Evolutionary conservation across 2,797 vertebrate genomes (phyloP).

Genomic region (Microhierax caerulescens): DNA sequence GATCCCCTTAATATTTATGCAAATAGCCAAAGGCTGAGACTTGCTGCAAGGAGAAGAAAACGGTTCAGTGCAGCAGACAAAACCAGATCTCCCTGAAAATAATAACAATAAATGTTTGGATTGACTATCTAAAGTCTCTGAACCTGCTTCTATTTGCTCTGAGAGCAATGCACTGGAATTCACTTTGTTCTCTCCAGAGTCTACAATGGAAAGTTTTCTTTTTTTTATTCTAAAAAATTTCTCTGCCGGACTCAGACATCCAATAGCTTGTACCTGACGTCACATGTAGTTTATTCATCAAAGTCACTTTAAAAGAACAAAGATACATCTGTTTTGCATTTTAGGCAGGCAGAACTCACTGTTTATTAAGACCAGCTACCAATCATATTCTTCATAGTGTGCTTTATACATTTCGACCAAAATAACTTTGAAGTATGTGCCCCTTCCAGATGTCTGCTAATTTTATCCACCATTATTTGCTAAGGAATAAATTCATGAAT

Average conservation of each 20-base stretch:
- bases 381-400: conserved; percentile 79
- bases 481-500: conserved; percentile 64
- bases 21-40: conserved; percentile 33
- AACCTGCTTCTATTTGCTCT: conserved; percentile 77
- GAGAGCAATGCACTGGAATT: conserved; percentile 74
- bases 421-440: conserved; percentile 78
- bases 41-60: conserved; percentile 48
- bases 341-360: conserved; percentile 79
- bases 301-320: conserved; percentile 85
- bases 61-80: conserved; percentile 22
- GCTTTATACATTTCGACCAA: conserved; percentile 79
- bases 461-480: conserved; percentile 77
- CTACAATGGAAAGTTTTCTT: conserved; percentile 78
- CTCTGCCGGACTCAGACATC: conserved; percentile 76
- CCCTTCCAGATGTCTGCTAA: conserved; percentile 81
- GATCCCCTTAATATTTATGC: conserved; percentile 31
- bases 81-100: conserved; percentile 56
- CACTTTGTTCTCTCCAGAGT: conserved; percentile 77
- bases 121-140: conserved; percentile 60
- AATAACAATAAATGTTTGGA: conserved; percentile 66
- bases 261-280: conserved; percentile 83
- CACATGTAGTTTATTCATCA: conserved; percentile 86
- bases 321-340: conserved; percentile 87
- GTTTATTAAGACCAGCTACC: conserved; percentile 85
- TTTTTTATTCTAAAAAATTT: conserved; percentile 80